Evolutionary conservation across 1,140 invertebrate species (phyloP).

Genomic region (Adoxophyes honmai): DNA sequence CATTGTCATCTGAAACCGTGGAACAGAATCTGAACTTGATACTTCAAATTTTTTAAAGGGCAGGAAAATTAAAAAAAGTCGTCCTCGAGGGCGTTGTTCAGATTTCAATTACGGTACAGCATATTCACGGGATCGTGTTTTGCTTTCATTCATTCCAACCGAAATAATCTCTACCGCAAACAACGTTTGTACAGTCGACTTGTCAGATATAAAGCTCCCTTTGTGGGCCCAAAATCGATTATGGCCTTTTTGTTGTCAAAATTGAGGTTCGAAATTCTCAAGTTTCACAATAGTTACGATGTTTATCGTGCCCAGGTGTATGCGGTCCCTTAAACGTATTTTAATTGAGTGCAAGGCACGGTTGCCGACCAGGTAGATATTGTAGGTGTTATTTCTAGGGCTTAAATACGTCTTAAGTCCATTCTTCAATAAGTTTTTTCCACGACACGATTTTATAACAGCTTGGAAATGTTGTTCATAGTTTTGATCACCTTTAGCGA

Average conservation of each 20-base stretch:
- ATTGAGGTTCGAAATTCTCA: slow-evolving; percentile 73
- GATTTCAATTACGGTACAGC: slow-evolving; percentile 69
- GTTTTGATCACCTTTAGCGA: no score
- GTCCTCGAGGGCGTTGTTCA: slow-evolving; percentile 53
- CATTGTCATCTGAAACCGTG: slow-evolving; percentile 23
- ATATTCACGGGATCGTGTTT: slow-evolving; percentile 70
- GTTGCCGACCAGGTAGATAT: neutral
- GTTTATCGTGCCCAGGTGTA: slow-evolving; percentile 71
- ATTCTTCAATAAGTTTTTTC: no score
- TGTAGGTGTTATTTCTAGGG: slow-evolving; percentile 1
- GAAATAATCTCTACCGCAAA: slow-evolving; percentile 77
- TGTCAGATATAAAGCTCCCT: slow-evolving; percentile 74
- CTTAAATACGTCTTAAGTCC: neutral
- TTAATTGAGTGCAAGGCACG: slow-evolving; percentile 55
- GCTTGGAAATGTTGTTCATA: no score
- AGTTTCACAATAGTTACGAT: slow-evolving; percentile 73
- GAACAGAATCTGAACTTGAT: slow-evolving; percentile 35
- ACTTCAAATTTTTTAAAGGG: slow-evolving; percentile 23
- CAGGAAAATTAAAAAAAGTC: slow-evolving; percentile 54
- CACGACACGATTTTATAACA: no score
- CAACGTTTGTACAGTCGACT: slow-evolving; percentile 71
- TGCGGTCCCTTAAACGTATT: slow-evolving; percentile 61
- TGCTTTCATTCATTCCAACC: slow-evolving; percentile 75
- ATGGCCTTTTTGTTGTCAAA: slow-evolving; percentile 76
- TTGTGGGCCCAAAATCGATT: slow-evolving; percentile 73